phyloP scores from a whole-genome alignment of 2,113 vertebrate species.

The Lates calcarifer region DNA sequence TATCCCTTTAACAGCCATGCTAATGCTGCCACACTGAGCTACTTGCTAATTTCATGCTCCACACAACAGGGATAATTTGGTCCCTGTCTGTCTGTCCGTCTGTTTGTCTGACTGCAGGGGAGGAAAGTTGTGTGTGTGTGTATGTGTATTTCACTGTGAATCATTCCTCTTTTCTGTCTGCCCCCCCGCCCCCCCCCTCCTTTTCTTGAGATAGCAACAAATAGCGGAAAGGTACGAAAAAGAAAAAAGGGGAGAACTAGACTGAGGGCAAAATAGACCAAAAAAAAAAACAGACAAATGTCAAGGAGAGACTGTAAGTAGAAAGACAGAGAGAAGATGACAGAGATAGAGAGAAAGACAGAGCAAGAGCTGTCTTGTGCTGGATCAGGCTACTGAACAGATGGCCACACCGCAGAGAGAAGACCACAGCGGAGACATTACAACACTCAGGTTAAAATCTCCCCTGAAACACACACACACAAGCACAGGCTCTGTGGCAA shows the following conservation, averaged over 20 bases:
- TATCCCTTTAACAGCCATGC: constrained; percentile 77
- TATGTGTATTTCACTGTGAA: constrained; percentile 44
- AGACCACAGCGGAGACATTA: constrained; percentile 74
- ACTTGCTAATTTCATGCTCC: constrained; percentile 82
- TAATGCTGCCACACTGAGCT: constrained; percentile 81
- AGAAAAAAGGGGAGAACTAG: not conserved
- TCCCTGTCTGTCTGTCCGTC: constrained; percentile 60
- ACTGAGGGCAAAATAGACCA: constrained; percentile 1
- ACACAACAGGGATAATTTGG: constrained; percentile 80
- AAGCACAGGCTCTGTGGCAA: constrained; percentile 30
- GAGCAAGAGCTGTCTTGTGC: constrained; percentile 43
- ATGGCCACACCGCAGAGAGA: constrained; percentile 77
- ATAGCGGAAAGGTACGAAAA: not conserved
- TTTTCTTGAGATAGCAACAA: constrained; percentile 36
- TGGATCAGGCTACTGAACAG: constrained; percentile 72
- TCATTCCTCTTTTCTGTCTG: constrained; percentile 26
- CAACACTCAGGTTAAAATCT: constrained; percentile 78
- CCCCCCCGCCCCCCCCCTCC: constrained; percentile 3
- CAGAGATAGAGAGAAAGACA: constrained; percentile 19
- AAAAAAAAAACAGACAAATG: not conserved
- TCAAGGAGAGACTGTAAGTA: constrained; percentile 3
- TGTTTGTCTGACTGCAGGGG: constrained; percentile 28
- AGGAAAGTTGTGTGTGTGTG: constrained; percentile 13
- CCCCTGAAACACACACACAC: constrained; percentile 54
- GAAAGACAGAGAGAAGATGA: constrained; percentile 20